A percentile compares a stretch with the other conserved stretches of the same genome.
Evolutionary conservation across 2,797 vertebrate genomes (phyloP).

Genomic region (Choloepus didactylus): DNA sequence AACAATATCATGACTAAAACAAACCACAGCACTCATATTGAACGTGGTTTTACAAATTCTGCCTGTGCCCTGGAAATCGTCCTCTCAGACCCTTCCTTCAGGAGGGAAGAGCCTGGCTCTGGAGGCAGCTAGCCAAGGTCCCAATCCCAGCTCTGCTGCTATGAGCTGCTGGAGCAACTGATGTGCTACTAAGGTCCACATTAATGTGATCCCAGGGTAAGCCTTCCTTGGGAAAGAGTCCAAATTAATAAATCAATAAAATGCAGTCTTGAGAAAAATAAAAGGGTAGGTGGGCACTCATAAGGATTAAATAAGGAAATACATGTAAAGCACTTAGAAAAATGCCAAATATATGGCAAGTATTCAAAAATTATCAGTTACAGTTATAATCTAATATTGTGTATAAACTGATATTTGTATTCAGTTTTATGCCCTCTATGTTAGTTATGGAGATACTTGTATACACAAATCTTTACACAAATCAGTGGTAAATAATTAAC

Average conservation of each 20-base stretch:
- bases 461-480: background rate
- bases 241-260: background rate
- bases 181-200: background rate
- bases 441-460: background rate
- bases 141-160: background rate
- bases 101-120: background rate
- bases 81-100: background rate
- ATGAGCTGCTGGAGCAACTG: background rate
- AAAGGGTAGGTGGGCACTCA: too few relatives aligned
- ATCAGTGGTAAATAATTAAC: background rate
- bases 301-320: too few relatives aligned
- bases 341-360: background rate
- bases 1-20: background rate
- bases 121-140: background rate
- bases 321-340: background rate
- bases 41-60: background rate
- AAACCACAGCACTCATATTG: fast-evolving
- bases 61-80: background rate
- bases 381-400: background rate
- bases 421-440: background rate
- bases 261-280: background rate
- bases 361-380: background rate
- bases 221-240: background rate
- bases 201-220: background rate
- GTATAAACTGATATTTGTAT: background rate